Base-by-base conservation (phyloP, 1,140 invertebrate species). In the Drosophila triauraria region DNA sequence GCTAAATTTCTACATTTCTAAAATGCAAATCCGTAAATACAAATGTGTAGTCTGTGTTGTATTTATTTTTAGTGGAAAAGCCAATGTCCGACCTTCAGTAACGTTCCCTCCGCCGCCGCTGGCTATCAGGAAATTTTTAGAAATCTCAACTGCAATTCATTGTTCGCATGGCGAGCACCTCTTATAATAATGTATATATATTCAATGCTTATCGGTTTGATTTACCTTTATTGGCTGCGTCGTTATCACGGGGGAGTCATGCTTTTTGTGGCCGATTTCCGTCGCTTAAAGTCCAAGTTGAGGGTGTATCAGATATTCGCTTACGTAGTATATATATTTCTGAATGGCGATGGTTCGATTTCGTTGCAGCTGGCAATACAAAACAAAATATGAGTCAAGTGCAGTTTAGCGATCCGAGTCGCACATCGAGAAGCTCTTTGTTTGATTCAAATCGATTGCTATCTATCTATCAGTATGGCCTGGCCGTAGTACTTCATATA, bases 231-330 rank as follows among this genome's bases (percentile, higher is more conserved):
- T 72, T 38, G 53, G 51, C 23, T 30, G 35, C 53, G 20, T n/a
- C 54, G 27, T 72, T 72, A 72, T 72, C 69, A 72, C 27, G 69
- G 46, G 69, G 69, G 69, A 71, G 69, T 72, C 69, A 72, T 72
- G 54, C 58, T 70, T 71, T 70, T 71, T 76, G 54, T 59, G 48
- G 47, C 35, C 62, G 42, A 67, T 77, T 46, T 44, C 47, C 75
- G 56, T 44, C 56, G 48, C 23, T 35, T 77, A 78, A 78, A 78
- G 75, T 78, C 63, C 75, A 78, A 50, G 23, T 61, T 50, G 75
- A 51, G 75, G 75, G 75, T 78, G 75, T 67, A 69, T 77, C 62
- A 67, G 10, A 68, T 50, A 65, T 63, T 53, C 40, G 64, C 62
- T 15, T 35, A 68, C 46, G 62, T 68, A 67, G 60, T 68, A 64